Conservation (phyloP, 2,113 vertebrate genomes). For the Dromaius novaehollandiae region DNA sequence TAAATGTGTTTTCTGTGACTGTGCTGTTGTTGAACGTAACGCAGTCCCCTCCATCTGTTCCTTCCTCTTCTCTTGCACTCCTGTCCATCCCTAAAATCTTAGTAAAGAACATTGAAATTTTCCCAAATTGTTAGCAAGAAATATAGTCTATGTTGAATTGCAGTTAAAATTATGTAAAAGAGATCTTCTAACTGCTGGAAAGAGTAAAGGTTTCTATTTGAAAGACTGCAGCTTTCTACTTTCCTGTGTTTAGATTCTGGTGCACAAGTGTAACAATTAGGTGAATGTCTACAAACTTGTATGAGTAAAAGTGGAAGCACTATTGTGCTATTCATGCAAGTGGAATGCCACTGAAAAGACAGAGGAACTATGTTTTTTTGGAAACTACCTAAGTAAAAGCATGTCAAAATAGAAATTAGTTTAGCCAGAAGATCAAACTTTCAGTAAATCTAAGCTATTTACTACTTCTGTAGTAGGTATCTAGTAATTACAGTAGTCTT, state of each 20-base stretch:
- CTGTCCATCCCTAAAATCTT: background rate
- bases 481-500: background rate
- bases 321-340: background rate
- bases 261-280: background rate
- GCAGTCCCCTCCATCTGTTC: background rate
- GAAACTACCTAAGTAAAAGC: background rate
- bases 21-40: background rate
- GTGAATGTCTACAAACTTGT: background rate
- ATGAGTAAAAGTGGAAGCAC: background rate
- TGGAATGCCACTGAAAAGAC: background rate
- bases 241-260: background rate
- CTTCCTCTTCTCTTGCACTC: background rate
- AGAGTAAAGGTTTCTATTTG: background rate
- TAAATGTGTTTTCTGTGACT: background rate
- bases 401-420: background rate
- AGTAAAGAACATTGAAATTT: background rate
- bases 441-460: background rate
- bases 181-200: background rate
- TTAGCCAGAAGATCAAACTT: background rate
- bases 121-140: background rate
- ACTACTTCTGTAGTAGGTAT: background rate
- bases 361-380: background rate
- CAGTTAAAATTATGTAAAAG: background rate
- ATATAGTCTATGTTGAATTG: background rate
- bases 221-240: background rate